phyloP scores from a whole-genome alignment of 2,888 invertebrate genomes.

The Yponomeuta sedellus region DNA sequence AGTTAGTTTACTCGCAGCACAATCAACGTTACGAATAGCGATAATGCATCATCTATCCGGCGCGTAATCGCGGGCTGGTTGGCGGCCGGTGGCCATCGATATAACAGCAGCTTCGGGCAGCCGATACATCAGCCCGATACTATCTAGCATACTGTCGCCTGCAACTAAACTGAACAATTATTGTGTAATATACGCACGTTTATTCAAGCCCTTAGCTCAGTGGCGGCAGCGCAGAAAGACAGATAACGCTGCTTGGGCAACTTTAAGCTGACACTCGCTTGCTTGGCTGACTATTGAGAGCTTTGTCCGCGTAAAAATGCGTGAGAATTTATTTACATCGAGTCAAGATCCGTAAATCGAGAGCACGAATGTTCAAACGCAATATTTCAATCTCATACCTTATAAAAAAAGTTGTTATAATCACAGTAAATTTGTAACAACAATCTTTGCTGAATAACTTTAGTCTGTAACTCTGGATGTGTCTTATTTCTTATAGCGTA shows the following conservation, averaged over 20 bases:
- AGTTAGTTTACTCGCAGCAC: neutral
- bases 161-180: constrained; percentile 57
- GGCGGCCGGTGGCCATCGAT: constrained; percentile 32
- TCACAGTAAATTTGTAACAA: constrained; percentile 10
- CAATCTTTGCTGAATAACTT: constrained; percentile 12
- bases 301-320: constrained; percentile 15
- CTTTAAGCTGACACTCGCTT: neutral
- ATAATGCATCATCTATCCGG: constrained; percentile 37
- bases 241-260: neutral
- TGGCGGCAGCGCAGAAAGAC: neutral
- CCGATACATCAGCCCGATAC: constrained; percentile 59
- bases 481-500: constrained; percentile 1
- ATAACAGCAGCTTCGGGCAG: constrained; percentile 45
- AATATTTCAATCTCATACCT: constrained; percentile 1
- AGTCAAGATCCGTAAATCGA: constrained; percentile 19
- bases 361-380: constrained; percentile 8
- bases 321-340: constrained; percentile 11
- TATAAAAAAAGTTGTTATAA: neutral
- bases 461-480: neutral
- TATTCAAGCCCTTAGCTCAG: constrained; percentile 9
- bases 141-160: constrained; percentile 48
- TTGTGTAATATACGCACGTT: constrained; percentile 31
- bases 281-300: neutral
- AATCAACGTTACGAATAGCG: constrained; percentile 39
- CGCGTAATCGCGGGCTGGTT: constrained; percentile 30